Evolutionary conservation across 2,113 vertebrate species (phyloP), one percentile per base, ranked within the genome.

Genomic region (Cinclus mexicanus): DNA sequence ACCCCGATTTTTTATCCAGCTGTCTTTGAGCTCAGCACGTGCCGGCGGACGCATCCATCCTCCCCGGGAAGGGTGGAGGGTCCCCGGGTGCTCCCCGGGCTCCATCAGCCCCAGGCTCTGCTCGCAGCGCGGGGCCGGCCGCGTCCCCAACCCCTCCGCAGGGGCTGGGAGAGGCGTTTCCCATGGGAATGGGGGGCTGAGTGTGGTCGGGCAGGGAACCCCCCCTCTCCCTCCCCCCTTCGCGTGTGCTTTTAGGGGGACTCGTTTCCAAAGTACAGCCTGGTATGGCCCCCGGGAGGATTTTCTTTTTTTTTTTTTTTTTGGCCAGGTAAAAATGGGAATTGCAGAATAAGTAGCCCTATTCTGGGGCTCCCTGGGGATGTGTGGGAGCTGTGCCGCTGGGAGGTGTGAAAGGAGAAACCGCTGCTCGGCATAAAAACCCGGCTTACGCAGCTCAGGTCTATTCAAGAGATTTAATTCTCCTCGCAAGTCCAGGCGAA

Each of bases 391-490:
- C 80, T 8, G 83, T 0, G 71, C 39, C 9, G 39, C 42, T 18
- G 94, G 77, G 7, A 10, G 16, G 12, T 1, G 29, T 56, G 86
- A 72, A 76, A 93, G 89, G 79, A n/a, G 94, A 90, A 88, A 85
- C n/a, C 1, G 61, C 86, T 80, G 70, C 93, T 76, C 9, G n/a
- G 25, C 91, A 90, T 91, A 92, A 76, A 93, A 92, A 29, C 71
- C 2, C 19, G 15, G 29, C 44, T 94, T 49, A 7, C 3, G 31
- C 80, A 72, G 86, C 79, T 2, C 86, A 2, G 91, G 19, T 56
- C 83, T 80, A 2, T 76, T 80, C 63, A 15, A 19, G 89, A 37
- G 93, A n/a, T 94, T 96, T 86, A 88, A 92, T 90, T 92, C 94
- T 33, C 71, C 64, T 56, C 75, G 49, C 4, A 9, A 69, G 85